phyloP scores from a whole-genome alignment of 2,113 vertebrate species.

The Monopterus albus region DNA sequence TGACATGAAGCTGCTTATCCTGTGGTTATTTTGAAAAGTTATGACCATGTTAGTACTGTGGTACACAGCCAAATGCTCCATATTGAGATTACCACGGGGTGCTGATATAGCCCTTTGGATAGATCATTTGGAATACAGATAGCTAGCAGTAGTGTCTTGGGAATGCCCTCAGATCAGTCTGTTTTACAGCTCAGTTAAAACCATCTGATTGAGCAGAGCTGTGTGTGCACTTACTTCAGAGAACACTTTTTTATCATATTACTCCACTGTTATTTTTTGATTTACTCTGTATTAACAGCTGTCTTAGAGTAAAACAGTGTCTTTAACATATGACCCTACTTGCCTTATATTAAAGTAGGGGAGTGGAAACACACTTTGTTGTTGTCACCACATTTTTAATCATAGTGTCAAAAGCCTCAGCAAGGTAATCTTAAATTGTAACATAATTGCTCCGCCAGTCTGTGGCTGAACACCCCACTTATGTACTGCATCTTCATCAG shows the following conservation, averaged over 20 bases:
- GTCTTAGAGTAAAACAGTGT: slow-evolving; percentile 24
- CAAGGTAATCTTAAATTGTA: slow-evolving; percentile 36
- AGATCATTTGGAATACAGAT: slow-evolving; percentile 55
- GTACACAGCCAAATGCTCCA: slow-evolving; percentile 66
- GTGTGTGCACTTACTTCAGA: background rate
- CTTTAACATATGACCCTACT: slow-evolving; percentile 23
- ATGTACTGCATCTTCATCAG: slow-evolving; percentile 40
- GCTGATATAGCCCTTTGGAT: slow-evolving; percentile 62
- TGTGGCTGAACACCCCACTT: slow-evolving; percentile 17
- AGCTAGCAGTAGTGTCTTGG: slow-evolving; percentile 36
- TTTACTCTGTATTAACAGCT: slow-evolving; percentile 36
- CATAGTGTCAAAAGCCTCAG: slow-evolving; percentile 62
- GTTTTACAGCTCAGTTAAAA: slow-evolving; percentile 49
- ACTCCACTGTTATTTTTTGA: background rate
- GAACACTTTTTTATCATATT: background rate
- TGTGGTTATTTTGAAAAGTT: slow-evolving; percentile 61
- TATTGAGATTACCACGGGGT: slow-evolving; percentile 62
- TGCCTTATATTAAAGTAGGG: slow-evolving; percentile 41
- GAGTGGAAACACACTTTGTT: slow-evolving; percentile 50
- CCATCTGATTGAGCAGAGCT: slow-evolving; percentile 23
- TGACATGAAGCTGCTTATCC: slow-evolving; percentile 66
- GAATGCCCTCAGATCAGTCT: slow-evolving; percentile 39
- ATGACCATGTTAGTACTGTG: slow-evolving; percentile 44
- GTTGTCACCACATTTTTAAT: slow-evolving; percentile 66
- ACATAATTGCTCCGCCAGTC: slow-evolving; percentile 11